Evolutionary conservation across 2,888 invertebrate species (phyloP), one percentile per base, ranked within the genome.

Genomic region (Pemphredon lugubris): DNA sequence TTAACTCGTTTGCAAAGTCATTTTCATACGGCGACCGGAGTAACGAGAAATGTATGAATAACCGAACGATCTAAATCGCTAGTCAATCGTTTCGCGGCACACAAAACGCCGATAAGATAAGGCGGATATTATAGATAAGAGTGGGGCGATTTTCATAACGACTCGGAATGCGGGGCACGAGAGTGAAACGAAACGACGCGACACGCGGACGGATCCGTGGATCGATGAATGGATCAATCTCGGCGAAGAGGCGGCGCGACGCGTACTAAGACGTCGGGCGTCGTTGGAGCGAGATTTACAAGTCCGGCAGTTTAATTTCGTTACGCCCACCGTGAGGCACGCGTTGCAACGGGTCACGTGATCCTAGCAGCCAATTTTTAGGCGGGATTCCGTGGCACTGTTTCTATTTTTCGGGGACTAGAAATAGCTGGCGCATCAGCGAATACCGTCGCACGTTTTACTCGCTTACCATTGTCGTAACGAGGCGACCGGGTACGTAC

Each of bases 221-320:
- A 7, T 26, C 4, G 16, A 58, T 42, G 30, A 26, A 45, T 59
- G 14, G 39, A 65, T 65, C 58, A 59, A 42, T 21, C n/a, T 11
- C 18, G 48, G 53, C 54, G 26, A 40, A 47, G 45, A 39, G 37
- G 50, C 37, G 44, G 47, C 63, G 55, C 68, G 51, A 18, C 66
- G 64, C 64, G 18, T 54, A 77, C 67, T 77, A 75, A 79, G 76
- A n/a, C n/a, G 73, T 75, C 45, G 42, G 71, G 57, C n/a, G 34
- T 58, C 73, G 72, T 55, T 69, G 67, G 63, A 68, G 47, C 54
- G 45, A 58, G 59, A 54, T 71, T 64, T 64, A 53, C 61, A 66
- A 55, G 61, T 30, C 75, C 53, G 51, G 48, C 54, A 40, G 70
- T 75, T 84, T 81, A 81, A 83, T 79, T 84, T 81, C 73, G 79